Base-by-base conservation (phyloP, 1,140 invertebrate genomes). In the Antheraea mylitta region DNA sequence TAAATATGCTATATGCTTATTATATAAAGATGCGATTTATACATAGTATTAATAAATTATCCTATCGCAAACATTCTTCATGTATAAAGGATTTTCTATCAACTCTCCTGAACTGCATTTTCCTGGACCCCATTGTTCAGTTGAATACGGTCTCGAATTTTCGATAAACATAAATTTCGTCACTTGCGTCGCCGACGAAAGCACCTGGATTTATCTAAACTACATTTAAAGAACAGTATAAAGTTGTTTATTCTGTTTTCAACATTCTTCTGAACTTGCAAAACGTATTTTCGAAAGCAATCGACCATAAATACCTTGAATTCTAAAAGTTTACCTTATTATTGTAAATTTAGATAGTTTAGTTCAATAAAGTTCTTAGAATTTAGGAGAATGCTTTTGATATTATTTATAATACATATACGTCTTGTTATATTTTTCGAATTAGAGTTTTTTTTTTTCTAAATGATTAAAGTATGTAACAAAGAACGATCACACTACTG, bases 151-250 rank as follows among this genome's bases (percentile, higher is more conserved):
- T 53, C 45, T 53, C 45, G 45, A 53, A 53, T 53, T 16, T 53
- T 53, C 45, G 16, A 53, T 53, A 53, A 16, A 53, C 45, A 53
- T 53, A 53, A 53, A 53, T 53, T 53, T 53, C 45, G 45, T 53
- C 45, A 53, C 45, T 53, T n/a, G 45, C 45, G 9, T 53, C 45
- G 6, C 45, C 11, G 45, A 16, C 16, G 45, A 53, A 53, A 53
- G 45, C 45, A 53, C 45, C 45, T 53, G 45, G 45, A 53, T 53
- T 53, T 53, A 53, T 53, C 45, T 53, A 53, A 53, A 53, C 45
- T 53, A 53, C 45, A 53, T 53, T 53, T 53, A 53, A 53, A 53
- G 45, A 53, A n/a, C 45, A n/a, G 16, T 53, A 53, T 53, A 53
- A 53, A 16, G 9, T 53, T 53, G 45, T 53, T 53, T 53, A 53